phyloP scores from a whole-genome alignment of 2,113 vertebrate genomes.

The Cyprinus carpio region DNA sequence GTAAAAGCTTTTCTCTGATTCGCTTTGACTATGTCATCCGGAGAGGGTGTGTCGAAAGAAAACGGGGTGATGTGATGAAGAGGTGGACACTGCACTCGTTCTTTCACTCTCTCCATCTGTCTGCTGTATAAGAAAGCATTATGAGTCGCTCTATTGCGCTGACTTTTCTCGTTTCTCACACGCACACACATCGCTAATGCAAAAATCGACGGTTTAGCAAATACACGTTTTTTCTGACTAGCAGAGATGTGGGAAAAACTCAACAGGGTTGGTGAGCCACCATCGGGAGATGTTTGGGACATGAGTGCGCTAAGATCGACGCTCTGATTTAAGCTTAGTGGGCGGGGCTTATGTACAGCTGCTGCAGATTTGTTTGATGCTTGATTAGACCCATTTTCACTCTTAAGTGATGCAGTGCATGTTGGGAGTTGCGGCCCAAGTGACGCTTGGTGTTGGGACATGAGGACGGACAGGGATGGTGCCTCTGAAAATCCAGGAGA shows the following conservation, averaged over 20 bases:
- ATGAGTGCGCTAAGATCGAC: slow-evolving; percentile 86
- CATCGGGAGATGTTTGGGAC: slow-evolving; percentile 58
- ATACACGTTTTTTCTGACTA: slow-evolving; percentile 67
- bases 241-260: neutral
- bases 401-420: slow-evolving; percentile 44
- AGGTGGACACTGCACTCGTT: slow-evolving; percentile 63
- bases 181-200: slow-evolving; percentile 84
- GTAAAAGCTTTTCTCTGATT: slow-evolving; percentile 90
- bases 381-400: neutral
- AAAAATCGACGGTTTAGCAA: slow-evolving; percentile 88
- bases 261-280: slow-evolving; percentile 31
- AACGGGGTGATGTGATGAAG: slow-evolving; percentile 82
- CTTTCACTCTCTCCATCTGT: slow-evolving; percentile 77
- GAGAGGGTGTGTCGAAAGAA: slow-evolving; percentile 90
- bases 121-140: slow-evolving; percentile 76
- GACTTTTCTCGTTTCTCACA: slow-evolving; percentile 46
- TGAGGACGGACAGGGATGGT: slow-evolving; percentile 58
- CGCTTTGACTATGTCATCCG: slow-evolving; percentile 91
- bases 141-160: slow-evolving; percentile 59
- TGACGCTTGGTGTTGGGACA: slow-evolving; percentile 57
- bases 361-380: slow-evolving; percentile 30
- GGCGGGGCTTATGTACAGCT: slow-evolving; percentile 51
- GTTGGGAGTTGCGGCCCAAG: neutral
- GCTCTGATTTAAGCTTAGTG: slow-evolving; percentile 44
- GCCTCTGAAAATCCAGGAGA: slow-evolving; percentile 57